Conservation (phyloP, 2,113 vertebrate genomes). For the Solenodon paradoxus region DNA sequence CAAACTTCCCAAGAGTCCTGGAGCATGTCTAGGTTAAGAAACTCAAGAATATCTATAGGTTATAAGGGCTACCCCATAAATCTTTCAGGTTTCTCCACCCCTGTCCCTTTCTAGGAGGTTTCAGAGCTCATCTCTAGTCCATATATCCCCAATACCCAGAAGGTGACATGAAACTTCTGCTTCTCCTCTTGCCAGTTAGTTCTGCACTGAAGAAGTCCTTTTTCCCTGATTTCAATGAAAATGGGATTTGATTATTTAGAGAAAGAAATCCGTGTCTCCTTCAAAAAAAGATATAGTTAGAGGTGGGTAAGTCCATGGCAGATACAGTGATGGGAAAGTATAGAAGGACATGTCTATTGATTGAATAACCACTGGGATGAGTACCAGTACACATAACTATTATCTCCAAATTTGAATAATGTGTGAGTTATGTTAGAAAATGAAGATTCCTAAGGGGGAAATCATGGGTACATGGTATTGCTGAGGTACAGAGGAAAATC, state of each 20-base stretch:
- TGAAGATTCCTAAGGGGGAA: neutral
- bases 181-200: neutral
- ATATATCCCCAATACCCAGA: neutral
- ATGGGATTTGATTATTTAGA: neutral
- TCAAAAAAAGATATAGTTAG: neutral
- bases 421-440: neutral
- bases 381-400: too few species aligned
- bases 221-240: too few species aligned
- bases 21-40: neutral
- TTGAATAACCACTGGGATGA: neutral
- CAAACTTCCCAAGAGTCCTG: neutral
- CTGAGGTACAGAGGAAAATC: too few species aligned
- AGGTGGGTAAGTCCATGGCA: neutral
- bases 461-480: neutral
- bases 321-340: neutral
- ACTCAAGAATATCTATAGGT: neutral
- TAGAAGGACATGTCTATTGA: neutral
- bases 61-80: neutral
- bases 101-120: neutral
- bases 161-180: neutral
- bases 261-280: neutral
- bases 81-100: neutral
- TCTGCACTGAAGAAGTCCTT: neutral
- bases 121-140: neutral
- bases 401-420: too few species aligned